Percentiles rank a stretch among this genome's conserved stretches.
These are phyloP conservation scores for Drosophila sordidapex DNA, from an alignment of 2,888 invertebrate species.

Conservation along the genomic window DNA sequence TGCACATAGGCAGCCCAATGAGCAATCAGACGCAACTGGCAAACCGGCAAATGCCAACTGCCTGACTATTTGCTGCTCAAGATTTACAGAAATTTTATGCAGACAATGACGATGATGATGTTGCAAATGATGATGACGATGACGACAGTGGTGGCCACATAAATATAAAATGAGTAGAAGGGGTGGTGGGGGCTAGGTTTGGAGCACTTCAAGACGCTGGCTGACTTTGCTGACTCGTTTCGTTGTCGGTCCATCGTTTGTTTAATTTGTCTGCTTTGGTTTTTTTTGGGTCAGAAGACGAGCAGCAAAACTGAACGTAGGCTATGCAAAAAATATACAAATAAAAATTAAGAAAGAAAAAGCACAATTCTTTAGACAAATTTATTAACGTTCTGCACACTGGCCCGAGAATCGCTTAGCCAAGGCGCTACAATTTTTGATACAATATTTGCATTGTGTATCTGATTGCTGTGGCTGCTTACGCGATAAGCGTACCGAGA, in stretches of 20 bases:
- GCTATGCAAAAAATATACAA: conserved; percentile 43
- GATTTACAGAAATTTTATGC: conserved; percentile 10
- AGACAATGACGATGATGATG: conserved; percentile 2
- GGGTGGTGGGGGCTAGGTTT: conserved; percentile 6
- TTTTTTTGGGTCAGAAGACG: conserved; percentile 63
- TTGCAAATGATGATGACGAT: neutral
- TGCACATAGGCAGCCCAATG: conserved; percentile 10
- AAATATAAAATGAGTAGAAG: neutral
- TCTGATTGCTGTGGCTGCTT: conserved; percentile 24
- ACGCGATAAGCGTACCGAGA: conserved; percentile 18
- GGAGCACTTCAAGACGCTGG: conserved; percentile 71
- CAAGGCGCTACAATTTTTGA: conserved; percentile 34
- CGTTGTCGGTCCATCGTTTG: conserved; percentile 62
- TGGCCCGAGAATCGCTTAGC: neutral
- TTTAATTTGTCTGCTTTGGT: conserved; percentile 75
- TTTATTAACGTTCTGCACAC: neutral
- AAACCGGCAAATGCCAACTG: conserved; percentile 11
- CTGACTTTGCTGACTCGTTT: conserved; percentile 55
- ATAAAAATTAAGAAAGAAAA: neutral
- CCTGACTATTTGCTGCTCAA: conserved; percentile 1
- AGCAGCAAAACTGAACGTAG: conserved; percentile 10
- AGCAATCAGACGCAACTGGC: conserved; percentile 4
- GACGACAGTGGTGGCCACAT: neutral
- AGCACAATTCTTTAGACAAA: neutral
- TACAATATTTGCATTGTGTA: conserved; percentile 42